A percentile compares a stretch with the other conserved stretches of the same genome.
phyloP scores from a whole-genome alignment of 2,113 vertebrate genomes.

The Callionymus lyra region DNA sequence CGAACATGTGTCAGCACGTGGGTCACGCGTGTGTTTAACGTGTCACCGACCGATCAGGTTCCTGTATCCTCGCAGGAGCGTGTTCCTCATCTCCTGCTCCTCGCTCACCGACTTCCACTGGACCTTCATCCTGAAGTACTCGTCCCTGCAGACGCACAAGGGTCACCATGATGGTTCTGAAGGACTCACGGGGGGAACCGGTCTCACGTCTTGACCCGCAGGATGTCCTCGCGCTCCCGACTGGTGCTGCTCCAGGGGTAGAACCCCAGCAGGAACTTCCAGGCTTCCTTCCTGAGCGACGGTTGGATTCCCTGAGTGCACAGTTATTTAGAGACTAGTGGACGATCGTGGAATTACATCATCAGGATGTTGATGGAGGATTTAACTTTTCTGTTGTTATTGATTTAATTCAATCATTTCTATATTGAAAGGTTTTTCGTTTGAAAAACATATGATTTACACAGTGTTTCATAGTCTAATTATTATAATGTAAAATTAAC shows the following conservation, averaged over 20 bases:
- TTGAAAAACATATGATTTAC: too few species aligned
- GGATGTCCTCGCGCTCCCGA: conserved; percentile 72
- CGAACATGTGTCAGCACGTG: conserved; percentile 21
- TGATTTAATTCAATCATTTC: too few species aligned
- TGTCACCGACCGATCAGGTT: conserved; percentile 74
- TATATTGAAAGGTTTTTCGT: too few species aligned
- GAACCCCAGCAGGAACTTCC: conserved; percentile 85
- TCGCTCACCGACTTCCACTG: conserved; percentile 88
- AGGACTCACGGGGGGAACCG: too few species aligned
- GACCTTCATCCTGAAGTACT: conserved; percentile 90
- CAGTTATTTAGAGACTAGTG: too few species aligned
- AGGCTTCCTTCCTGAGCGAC: conserved; percentile 72
- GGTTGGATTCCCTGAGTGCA: conserved; percentile 77
- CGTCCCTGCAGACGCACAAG: conserved; percentile 63
- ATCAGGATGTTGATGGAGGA: too few species aligned
- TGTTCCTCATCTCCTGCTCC: conserved; percentile 86
- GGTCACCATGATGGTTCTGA: too few species aligned
- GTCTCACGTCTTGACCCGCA: conserved; percentile 76
- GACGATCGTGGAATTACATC: too few species aligned
- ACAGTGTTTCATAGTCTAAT: too few species aligned
- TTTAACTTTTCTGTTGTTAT: too few species aligned
- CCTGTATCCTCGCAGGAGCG: conserved; percentile 79
- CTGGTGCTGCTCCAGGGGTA: conserved; percentile 77
- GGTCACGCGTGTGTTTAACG: not conserved
- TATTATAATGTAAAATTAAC: too few species aligned